Percentiles rank a stretch among this genome's conserved stretches.
phyloP scores from a whole-genome alignment of 2,113 vertebrate genomes.

The Coreoperca whiteheadi region DNA sequence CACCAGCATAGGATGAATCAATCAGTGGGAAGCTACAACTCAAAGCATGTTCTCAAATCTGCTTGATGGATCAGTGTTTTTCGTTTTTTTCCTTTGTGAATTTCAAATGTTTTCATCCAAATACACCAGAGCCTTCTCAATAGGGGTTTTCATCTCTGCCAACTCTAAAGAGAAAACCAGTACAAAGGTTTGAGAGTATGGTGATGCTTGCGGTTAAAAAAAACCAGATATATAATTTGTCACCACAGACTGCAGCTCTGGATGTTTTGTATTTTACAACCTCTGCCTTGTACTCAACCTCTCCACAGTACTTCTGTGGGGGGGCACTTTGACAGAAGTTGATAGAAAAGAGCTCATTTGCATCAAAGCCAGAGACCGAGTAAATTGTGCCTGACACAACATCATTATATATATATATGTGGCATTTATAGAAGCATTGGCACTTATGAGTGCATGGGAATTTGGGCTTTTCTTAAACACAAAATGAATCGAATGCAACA shows the following conservation, averaged over 20 bases:
- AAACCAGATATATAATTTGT: too few species aligned
- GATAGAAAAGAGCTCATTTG: slow-evolving; percentile 19
- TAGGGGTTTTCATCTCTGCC: background rate
- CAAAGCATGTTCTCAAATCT: background rate
- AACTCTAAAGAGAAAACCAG: background rate
- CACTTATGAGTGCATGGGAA: background rate
- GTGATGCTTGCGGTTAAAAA: background rate
- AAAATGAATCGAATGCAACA: background rate
- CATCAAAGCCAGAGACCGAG: slow-evolving; percentile 12
- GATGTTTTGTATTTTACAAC: background rate
- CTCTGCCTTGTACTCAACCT: background rate
- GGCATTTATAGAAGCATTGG: background rate
- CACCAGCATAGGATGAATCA: background rate
- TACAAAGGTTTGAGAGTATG: background rate
- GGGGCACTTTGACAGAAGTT: background rate
- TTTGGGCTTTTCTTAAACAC: background rate
- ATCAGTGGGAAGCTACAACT: background rate
- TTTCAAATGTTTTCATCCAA: too few species aligned
- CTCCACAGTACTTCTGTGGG: background rate
- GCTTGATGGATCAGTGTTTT: background rate
- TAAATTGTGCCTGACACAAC: slow-evolving; percentile 3
- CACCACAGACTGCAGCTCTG: background rate
- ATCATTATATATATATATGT: background rate
- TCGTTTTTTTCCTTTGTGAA: background rate
- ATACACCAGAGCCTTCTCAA: too few species aligned